These are phyloP conservation scores for Strix aluco DNA, from an alignment of 2,113 vertebrate genomes.

Conservation along the genomic window DNA sequence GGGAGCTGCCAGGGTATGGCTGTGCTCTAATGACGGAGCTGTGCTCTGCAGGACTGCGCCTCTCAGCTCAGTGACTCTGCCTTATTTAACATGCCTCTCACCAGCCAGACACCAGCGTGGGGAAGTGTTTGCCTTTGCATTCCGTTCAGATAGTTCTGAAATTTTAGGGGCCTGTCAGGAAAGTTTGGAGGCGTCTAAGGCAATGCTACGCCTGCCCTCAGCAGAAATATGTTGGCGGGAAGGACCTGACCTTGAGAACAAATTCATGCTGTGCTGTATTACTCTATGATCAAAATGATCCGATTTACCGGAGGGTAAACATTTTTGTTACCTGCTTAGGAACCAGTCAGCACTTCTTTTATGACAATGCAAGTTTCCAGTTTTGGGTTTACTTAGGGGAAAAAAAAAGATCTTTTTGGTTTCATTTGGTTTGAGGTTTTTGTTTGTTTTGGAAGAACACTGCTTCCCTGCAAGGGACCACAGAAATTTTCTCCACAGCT, in stretches of 20 bases:
- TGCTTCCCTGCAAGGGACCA: conserved; percentile 41
- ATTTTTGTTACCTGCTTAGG: conserved; percentile 35
- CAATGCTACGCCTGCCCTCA: background rate
- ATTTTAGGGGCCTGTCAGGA: background rate
- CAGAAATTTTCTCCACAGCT: conserved; percentile 49
- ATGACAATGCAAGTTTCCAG: conserved; percentile 26
- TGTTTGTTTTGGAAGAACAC: conserved; percentile 51
- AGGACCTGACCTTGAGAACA: background rate
- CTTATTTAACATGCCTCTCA: background rate
- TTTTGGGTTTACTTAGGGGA: background rate
- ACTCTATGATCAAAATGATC: background rate
- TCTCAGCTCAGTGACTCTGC: background rate
- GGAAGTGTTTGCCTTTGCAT: background rate
- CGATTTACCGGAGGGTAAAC: background rate
- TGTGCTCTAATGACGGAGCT: background rate
- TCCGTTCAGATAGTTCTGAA: background rate
- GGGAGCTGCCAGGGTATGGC: background rate
- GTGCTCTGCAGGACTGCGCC: background rate
- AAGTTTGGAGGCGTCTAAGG: background rate
- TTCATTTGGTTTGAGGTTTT: conserved; percentile 42
- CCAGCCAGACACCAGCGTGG: background rate
- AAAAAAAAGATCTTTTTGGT: background rate
- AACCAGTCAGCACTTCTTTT: conserved; percentile 12
- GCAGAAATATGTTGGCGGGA: background rate
- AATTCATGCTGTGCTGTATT: background rate